Conservation (phyloP, 2,888 invertebrate genomes). For the Isoperla grammatica region DNA sequence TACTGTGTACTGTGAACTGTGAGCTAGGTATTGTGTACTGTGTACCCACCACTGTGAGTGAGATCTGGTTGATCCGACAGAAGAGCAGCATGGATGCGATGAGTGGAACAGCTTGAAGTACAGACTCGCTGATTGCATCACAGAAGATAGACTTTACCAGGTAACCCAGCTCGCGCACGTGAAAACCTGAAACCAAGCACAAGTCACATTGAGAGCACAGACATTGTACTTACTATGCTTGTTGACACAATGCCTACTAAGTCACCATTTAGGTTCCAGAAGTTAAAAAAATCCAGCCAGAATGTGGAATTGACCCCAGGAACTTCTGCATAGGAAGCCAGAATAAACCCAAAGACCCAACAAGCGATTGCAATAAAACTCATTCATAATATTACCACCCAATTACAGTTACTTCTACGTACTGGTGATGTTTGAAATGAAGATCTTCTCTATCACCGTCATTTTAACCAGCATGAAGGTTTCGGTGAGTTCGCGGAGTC, state of each 20-base stretch:
- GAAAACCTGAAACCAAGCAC: no score
- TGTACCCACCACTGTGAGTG: not conserved
- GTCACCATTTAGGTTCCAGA: no score
- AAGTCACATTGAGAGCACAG: not conserved
- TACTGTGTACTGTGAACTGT: no score
- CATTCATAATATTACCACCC: no score
- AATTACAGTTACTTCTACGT: not conserved
- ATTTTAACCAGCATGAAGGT: constrained; percentile 6
- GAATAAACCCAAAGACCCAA: no score
- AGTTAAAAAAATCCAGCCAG: no score
- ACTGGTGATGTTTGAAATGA: not conserved
- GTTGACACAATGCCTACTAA: no score
- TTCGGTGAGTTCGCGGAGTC: not conserved
- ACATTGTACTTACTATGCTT: no score
- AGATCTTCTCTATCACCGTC: constrained; percentile 2
- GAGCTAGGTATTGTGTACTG: no score
- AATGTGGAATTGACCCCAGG: no score
- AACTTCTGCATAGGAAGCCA: no score
- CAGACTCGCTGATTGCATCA: constrained; percentile 6
- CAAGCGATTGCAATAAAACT: no score
- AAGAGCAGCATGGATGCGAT: constrained; percentile 9
- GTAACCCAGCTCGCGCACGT: not conserved
- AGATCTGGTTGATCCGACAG: not conserved
- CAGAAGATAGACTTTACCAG: not conserved
- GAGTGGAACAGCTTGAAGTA: constrained; percentile 4